Conservation (phyloP, 2,113 vertebrate species). For the Anas platyrhynchos region DNA sequence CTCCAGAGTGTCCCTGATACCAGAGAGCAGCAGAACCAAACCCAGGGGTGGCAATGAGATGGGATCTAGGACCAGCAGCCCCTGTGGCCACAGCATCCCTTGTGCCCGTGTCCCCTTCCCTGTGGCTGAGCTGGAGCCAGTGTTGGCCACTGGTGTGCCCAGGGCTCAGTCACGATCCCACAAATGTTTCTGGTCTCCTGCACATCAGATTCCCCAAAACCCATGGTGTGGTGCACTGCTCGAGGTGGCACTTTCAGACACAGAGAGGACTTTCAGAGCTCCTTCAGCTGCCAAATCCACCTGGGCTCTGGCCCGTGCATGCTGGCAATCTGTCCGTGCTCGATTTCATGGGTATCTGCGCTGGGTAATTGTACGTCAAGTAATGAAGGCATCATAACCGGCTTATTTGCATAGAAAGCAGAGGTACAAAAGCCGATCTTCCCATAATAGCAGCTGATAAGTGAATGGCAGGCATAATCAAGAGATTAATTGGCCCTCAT, state of each 20-base stretch:
- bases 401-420: conserved; percentile 20
- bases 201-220: background rate
- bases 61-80: background rate
- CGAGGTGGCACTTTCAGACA: rapidly evolving
- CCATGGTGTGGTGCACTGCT: background rate
- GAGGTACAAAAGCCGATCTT: conserved; percentile 23
- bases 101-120: background rate
- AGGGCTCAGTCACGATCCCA: background rate
- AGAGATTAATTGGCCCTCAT: conserved; percentile 33
- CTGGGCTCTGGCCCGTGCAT: background rate
- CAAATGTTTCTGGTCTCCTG: background rate
- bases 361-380: background rate
- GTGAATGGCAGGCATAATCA: conserved; percentile 39
- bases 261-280: background rate
- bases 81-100: background rate
- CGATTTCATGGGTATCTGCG: background rate
- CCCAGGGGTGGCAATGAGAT: background rate
- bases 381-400: background rate
- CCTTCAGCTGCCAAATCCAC: background rate
- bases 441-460: conserved; percentile 44
- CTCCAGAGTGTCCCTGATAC: background rate
- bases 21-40: background rate
- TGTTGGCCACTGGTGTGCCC: background rate
- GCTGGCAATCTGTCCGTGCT: background rate
- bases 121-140: background rate